Evolutionary conservation across 37 sponge, comb jelly and placozoan genomes (phyloP), one percentile per base, ranked within the genome.

Genomic region (Agelas oroides): DNA sequence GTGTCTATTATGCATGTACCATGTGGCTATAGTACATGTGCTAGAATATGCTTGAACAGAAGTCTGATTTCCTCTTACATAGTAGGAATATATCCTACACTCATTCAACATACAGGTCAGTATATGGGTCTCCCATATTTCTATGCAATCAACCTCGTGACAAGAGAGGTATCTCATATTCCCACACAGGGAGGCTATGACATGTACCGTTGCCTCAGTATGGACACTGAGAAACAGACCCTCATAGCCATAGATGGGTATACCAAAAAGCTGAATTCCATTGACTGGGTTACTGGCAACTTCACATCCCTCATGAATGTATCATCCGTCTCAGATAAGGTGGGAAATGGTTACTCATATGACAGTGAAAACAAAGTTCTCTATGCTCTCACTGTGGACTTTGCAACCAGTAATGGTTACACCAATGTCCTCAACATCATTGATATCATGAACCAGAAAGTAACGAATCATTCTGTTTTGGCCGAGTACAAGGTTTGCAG

Each of bases 181-280:
- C 64, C 64, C 28, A 27, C 64, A 5, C 24, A 62, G 11, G 64
- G 64, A 28, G 64, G 64, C 24, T 62, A 62, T 62, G 64, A 62
- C 27, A 2, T 62, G 12, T 62, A 62, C 12, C 64, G 28, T 24
- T 62, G 64, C 64, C 64, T 62, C 3, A 28, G 27, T 62, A 12
- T 27, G 24, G 64, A 62, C 64, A 62, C 64, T 27, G 28, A 62
- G 12, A 62, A 24, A 2, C 2, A 27, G 11, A 62, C 24, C 12
- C 28, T 62, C 2, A 62, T 62, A 62, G 64, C 64, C 64, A 62
- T 62, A 62, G 64, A 62, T 62, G 64, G 11, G 2, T 62, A 13
- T 11, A 28, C 28, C 5, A 62, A 62, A 5, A 3, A 62, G 24
- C 64, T 62, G 5, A 62, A 62, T 12, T 62, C 64, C 27, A 62